Evolutionary conservation across 2,797 vertebrate species (phyloP), one percentile per base, ranked within the genome.

Genomic region (Fistularia commersonii): DNA sequence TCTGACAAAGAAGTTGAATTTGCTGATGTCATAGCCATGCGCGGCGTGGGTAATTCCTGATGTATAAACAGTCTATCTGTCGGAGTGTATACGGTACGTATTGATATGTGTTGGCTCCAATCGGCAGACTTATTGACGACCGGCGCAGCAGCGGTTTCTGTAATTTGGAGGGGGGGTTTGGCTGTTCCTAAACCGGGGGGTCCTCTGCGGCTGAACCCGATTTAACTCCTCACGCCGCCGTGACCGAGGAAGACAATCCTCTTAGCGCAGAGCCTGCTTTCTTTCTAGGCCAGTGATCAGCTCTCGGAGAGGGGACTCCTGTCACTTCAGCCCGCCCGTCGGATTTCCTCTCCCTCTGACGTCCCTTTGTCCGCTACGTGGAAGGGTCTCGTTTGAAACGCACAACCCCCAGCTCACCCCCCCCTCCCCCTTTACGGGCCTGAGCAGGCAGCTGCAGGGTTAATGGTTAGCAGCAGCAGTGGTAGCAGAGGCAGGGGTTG

Each of bases 381-480:
- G 40, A 51, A 41, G 62, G 74, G 61, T 77, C 79, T 68, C 63
- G 76, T 77, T 69, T 67, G 69, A 86, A 84, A 80, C n/a, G n/a
- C 60, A 53, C 71, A 66, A 64, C 71, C 82, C 61, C 69, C 74
- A 57, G 45, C 65, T 49, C 38, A n/a, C n/a, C n/a, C n/a, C n/a
- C n/a, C n/a, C n/a, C 49, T 57, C 46, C 54, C 41, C 48, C 55
- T 70, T 85, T 87, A 80, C 84, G 46, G 71, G 77, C 74, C 63
- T 35, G 41, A 53, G 51, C 79, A 79, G 74, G 90, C 89, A 90
- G 79, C 84, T 81, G 81, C 53, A 71, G 88, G 86, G 88, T 91
- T 91, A 91, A 91, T 88, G 77, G 82, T 85, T 78, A 71, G 68
- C 75, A 53, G 73, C 48, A 73, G 80, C 78, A 80, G 84, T 80